Base-by-base conservation (phyloP, 2,888 invertebrate species). In the Tipula lateralis region DNA sequence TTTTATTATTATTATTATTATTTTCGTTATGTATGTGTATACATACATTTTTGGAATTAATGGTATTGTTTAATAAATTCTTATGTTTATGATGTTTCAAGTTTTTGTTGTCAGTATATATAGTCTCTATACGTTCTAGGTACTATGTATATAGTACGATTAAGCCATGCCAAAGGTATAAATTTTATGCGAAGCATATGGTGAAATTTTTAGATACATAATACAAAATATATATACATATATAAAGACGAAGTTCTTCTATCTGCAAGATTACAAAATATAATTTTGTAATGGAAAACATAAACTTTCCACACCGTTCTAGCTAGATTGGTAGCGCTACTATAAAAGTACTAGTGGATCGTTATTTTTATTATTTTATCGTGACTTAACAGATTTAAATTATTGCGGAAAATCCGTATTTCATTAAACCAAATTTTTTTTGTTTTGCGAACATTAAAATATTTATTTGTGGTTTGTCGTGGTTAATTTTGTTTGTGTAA, bases 1-100 rank as follows among this genome's bases (percentile, higher is more conserved):
- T 66, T 66, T 66, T 66, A 66, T 66, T 66, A 66, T 66, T 50
- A 39, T 39, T 39, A 50, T 50, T 66, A 66, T 66, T 66, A 66
- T 66, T 66, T 66, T 66, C 66, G 66, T 66, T 66, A 24, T 66
- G 24, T 66, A 66, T 39, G 13, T 39, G 39, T 1, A 39, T 13
- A 39, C 24, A 24, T 66, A 66, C 66, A 66, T 66, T 66, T 66
- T 66, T 66, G 24, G 66, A 66, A 66, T 66, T 66, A 66, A 66
- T 66, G 66, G 66, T 66, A 66, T 66, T 66, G 66, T 66, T 66
- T 66, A 66, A 66, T 66, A 66, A 66, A 66, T 66, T 66, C 66
- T 66, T 66, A 66, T 66, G 66, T 66, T 66, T 66, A 66, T 66
- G 66, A 66, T 66, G 66, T 66, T 66, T 66, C 24, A 66, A 66